Conservation (phyloP, 2,797 vertebrate genomes). For the Acanthurus tractus region DNA sequence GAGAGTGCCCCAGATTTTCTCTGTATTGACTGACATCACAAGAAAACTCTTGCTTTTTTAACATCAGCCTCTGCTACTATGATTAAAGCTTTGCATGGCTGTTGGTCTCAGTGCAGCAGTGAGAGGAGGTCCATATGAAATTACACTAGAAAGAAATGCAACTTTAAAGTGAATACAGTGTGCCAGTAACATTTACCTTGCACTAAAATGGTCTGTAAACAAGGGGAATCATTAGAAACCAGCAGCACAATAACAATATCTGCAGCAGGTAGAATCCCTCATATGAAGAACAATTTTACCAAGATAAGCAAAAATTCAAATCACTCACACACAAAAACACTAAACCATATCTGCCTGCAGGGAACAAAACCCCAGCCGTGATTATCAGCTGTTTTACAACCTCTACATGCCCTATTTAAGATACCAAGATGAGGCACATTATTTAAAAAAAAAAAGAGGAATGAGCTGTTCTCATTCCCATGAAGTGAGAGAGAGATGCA, state of each 20-base stretch:
- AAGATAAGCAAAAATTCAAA: slow-evolving; percentile 18
- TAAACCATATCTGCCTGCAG: neutral
- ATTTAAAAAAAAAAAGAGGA: slow-evolving; percentile 37
- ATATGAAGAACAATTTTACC: neutral
- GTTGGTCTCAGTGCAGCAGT: neutral
- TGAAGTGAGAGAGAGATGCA: slow-evolving; percentile 39
- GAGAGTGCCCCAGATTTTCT: neutral
- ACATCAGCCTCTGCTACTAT: neutral
- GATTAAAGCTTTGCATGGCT: neutral
- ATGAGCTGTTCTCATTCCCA: slow-evolving; percentile 44
- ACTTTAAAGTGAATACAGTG: neutral
- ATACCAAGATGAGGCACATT: slow-evolving; percentile 50
- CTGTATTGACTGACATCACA: slow-evolving; percentile 2
- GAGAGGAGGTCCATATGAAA: neutral
- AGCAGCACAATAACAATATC: neutral
- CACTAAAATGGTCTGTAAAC: neutral
- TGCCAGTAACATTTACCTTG: neutral
- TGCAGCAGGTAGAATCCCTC: neutral
- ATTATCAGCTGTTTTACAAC: slow-evolving; percentile 47
- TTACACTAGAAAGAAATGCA: neutral
- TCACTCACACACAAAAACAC: slow-evolving; percentile 1
- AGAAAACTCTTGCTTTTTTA: slow-evolving; percentile 4
- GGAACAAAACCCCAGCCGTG: neutral
- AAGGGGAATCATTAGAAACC: neutral
- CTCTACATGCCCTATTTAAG: slow-evolving; percentile 51